phyloP scores from a whole-genome alignment of 2,888 invertebrate species.

The Diachrysia chrysitis region DNA sequence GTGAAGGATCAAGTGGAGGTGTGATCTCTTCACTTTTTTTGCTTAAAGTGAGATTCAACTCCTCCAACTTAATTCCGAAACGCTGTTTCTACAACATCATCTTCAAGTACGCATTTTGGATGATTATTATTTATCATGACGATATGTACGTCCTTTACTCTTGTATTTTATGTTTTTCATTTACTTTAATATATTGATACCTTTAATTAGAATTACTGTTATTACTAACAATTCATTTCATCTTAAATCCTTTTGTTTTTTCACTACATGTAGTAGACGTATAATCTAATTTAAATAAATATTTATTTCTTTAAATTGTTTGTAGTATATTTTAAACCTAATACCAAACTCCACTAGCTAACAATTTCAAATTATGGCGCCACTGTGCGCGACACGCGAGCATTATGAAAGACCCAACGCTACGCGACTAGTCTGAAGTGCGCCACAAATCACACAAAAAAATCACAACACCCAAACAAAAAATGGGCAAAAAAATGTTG shows the following conservation, averaged over 20 bases:
- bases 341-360: conserved; percentile 30
- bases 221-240: background rate
- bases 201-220: background rate
- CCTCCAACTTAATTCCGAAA: conserved; percentile 89
- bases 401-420: conserved; percentile 82
- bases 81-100: conserved; percentile 60
- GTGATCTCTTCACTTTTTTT: conserved; percentile 90
- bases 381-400: conserved; percentile 65
- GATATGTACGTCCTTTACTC: conserved; percentile 11
- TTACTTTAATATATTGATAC: background rate
- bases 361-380: conserved; percentile 69
- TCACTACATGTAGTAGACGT: background rate
- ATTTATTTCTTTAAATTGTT: conserved; percentile 16
- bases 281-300: conserved; percentile 22
- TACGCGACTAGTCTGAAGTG: conserved; percentile 77
- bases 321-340: conserved; percentile 30
- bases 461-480: conserved; percentile 89
- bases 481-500: conserved; percentile 89
- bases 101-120: conserved; percentile 1
- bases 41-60: conserved; percentile 90
- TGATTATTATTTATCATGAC: conserved; percentile 7
- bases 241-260: background rate
- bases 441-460: conserved; percentile 84
- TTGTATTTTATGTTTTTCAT: background rate
- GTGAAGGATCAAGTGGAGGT: conserved; percentile 89